Conservation (phyloP, 2,888 invertebrate species). For the Drosophila nigritarsus region DNA sequence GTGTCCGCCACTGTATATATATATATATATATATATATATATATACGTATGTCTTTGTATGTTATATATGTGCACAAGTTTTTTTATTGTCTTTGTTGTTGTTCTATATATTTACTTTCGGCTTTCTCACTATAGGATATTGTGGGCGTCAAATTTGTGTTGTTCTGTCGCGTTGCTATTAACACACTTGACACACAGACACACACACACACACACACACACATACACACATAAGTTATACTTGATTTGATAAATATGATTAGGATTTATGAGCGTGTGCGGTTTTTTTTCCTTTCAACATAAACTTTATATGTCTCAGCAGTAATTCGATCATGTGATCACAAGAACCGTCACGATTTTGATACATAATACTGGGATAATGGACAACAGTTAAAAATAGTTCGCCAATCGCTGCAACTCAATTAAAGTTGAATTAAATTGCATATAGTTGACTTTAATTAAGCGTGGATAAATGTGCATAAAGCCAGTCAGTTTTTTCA, state of each 20-base stretch:
- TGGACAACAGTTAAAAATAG: background rate
- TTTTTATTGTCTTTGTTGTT: conserved; percentile 21
- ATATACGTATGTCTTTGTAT: conserved; percentile 21
- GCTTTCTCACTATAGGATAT: conserved; percentile 51
- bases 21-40: conserved; percentile 28
- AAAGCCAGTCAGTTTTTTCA: background rate
- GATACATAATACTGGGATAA: conserved; percentile 10
- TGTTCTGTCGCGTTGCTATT: conserved; percentile 50
- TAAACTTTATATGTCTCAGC: conserved; percentile 32
- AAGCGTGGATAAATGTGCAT: background rate
- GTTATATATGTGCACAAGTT: conserved; percentile 6
- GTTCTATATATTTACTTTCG: conserved; percentile 28
- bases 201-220: conserved; percentile 1
- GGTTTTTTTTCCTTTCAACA: conserved; percentile 25
- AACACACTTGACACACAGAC: conserved; percentile 47
- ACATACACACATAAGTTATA: conserved; percentile 27
- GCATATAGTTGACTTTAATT: no score
- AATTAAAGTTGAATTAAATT: background rate
- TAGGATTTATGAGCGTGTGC: conserved; percentile 76
- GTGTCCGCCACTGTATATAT: no score
- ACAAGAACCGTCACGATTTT: background rate
- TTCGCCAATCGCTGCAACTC: conserved; percentile 5
- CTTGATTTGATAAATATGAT: conserved; percentile 83
- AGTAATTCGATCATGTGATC: conserved; percentile 46
- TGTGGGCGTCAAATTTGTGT: conserved; percentile 71